A percentile compares a stretch with the other conserved stretches of the same genome.
Conservation (phyloP, 2,888 invertebrate genomes). For the Pharmacophagus antenor region DNA sequence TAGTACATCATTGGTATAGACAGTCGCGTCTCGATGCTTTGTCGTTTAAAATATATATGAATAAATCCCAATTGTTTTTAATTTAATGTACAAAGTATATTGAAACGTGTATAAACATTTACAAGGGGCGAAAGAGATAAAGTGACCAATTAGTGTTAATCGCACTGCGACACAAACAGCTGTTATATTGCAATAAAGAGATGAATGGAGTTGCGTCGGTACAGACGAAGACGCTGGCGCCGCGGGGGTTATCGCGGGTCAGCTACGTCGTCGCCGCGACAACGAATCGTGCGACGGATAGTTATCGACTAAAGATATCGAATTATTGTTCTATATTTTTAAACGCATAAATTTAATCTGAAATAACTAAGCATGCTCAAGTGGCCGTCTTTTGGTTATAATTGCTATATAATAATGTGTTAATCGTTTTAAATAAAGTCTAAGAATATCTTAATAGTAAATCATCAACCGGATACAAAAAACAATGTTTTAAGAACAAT, state of each 20-base stretch:
- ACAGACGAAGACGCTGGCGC: slow-evolving; percentile 52
- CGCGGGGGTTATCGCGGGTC: slow-evolving; percentile 74
- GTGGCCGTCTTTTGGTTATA: neutral
- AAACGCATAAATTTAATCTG: neutral
- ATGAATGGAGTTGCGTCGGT: slow-evolving; percentile 59
- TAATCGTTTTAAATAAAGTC: neutral
- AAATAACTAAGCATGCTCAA: neutral
- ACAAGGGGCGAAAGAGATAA: slow-evolving; percentile 44
- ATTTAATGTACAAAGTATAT: neutral
- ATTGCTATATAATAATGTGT: neutral
- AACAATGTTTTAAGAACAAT: no score
- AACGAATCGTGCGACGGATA: neutral
- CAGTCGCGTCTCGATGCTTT: neutral
- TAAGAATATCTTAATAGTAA: no score
- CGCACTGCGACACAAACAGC: slow-evolving; percentile 36
- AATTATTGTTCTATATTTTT: neutral
- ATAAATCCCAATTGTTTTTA: neutral
- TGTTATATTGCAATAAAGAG: slow-evolving; percentile 40
- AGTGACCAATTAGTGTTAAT: slow-evolving; percentile 29
- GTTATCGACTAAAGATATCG: neutral
- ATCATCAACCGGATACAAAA: no score
- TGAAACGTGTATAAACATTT: slow-evolving; percentile 28
- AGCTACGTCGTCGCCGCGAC: slow-evolving; percentile 33
- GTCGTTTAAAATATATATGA: neutral
- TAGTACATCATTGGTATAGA: no score